phyloP scores from a whole-genome alignment of 2,888 invertebrate species.

The Ichneumoninae sp. region DNA sequence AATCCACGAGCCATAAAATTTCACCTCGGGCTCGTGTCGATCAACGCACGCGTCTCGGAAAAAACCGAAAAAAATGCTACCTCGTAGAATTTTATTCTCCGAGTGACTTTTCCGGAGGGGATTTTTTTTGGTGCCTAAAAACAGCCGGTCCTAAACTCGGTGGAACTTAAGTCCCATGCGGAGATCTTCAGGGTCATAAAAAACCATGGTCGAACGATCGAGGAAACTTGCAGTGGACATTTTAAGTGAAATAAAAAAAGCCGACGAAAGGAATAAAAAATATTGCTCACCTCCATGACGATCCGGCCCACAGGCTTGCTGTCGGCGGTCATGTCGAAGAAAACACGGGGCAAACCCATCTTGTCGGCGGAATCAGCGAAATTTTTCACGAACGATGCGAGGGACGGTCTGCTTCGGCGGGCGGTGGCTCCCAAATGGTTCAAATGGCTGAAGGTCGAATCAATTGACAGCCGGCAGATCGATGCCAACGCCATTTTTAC shows the following conservation, averaged over 20 bases:
- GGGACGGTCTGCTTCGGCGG: constrained; percentile 78
- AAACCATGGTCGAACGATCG: not conserved
- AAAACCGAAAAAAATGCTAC: too few relatives aligned
- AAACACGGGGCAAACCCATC: constrained; percentile 95
- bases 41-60: too few relatives aligned
- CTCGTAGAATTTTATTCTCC: too few relatives aligned
- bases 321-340: constrained; percentile 95
- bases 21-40: too few relatives aligned
- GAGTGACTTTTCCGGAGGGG: too few relatives aligned
- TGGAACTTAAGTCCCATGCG: too few relatives aligned
- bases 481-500: constrained; percentile 82
- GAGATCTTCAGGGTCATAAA: too few relatives aligned
- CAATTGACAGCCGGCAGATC: constrained; percentile 83
- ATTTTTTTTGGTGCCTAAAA: too few relatives aligned
- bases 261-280: constrained; percentile 74
- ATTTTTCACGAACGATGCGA: constrained; percentile 84
- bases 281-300: constrained; percentile 92
- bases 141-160: too few relatives aligned
- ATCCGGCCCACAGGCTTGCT: constrained; percentile 92
- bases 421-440: constrained; percentile 82
- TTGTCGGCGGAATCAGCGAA: constrained; percentile 84
- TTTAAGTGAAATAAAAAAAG: not conserved
- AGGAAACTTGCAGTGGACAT: not conserved
- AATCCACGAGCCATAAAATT: too few relatives aligned
- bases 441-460: constrained; percentile 83